These are phyloP conservation scores for Chascanopsetta lugubris DNA, from an alignment of 2,113 vertebrate genomes.

Conservation along the genomic window DNA sequence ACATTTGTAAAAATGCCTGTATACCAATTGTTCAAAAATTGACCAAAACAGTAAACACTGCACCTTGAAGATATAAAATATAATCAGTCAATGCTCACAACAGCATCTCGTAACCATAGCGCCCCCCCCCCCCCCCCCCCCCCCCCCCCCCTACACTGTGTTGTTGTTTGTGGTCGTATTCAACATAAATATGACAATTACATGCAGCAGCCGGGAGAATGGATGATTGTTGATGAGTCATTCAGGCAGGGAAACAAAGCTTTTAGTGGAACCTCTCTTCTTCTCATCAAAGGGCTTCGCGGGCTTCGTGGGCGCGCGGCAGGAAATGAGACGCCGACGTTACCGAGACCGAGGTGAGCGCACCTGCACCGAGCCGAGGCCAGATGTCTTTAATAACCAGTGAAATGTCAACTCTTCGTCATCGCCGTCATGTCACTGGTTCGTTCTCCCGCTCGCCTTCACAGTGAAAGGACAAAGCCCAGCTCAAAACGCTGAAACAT, in stretches of 20 bases:
- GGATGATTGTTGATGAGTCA: too few relatives aligned
- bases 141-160: background rate
- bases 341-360: slow-evolving; percentile 22
- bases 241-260: background rate
- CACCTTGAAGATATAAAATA: background rate
- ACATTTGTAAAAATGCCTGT: too few relatives aligned
- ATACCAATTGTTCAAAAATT: too few relatives aligned
- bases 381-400: slow-evolving; percentile 33
- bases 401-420: slow-evolving; percentile 41
- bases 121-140: background rate
- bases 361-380: slow-evolving; percentile 19
- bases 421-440: slow-evolving; percentile 18
- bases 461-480: background rate
- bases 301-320: slow-evolving; percentile 1
- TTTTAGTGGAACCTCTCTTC: slow-evolving; percentile 1
- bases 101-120: background rate
- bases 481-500: background rate
- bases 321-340: slow-evolving; percentile 25
- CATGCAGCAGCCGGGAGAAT: background rate
- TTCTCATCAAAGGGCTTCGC: slow-evolving; percentile 18
- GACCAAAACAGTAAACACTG: too few relatives aligned
- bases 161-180: background rate
- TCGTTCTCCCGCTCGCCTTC: slow-evolving; percentile 7
- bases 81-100: background rate
- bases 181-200: background rate